Base-by-base conservation (phyloP, 2,888 invertebrate species). In the Neoascia interrupta region DNA sequence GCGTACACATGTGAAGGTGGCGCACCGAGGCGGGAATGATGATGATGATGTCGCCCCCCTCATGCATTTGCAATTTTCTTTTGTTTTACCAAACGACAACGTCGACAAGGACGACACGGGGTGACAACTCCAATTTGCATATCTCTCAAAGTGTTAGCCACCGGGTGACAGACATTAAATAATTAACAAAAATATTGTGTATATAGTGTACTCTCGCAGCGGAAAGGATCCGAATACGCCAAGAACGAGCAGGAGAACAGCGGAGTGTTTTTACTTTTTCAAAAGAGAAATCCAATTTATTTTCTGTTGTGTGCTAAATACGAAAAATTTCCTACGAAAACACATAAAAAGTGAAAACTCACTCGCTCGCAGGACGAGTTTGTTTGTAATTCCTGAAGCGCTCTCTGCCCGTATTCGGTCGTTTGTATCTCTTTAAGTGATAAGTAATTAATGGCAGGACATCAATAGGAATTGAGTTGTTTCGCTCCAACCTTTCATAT, bases 141-240 rank as follows among this genome's bases (percentile, higher is more conserved):
- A 86, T 85, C 83, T 84, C 84, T 84, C 83, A 83, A 83, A 84
- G 87, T 87, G 87, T 87, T 87, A 86, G 87, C 87, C 87, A 86
- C 87, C 83, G 86, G 85, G 86, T 85, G 87, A 87, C 87, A 86
- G 86, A 84, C 86, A 85, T 87, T 87, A 87, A 87, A 87, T 87
- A 87, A 87, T 87, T 87, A 87, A 87, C 85, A 84, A 66, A 60
- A 61, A 79, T 45, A 60, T 53, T 58, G 18, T 76, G 26, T 58
- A n/a, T n/a, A n/a, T n/a, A n/a, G n/a, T 39, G 41, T 28, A 37
- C 11, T 4, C n/a, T 6, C 5, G 8, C 11, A 34, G n/a, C 36
- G 15, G 43, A 28, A 63, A 56, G 49, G 45, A 63, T 45, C 18
- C 36, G 18, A 49, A 69, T 19, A 36, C 23, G n/a, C n/a, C n/a